Conservation (phyloP, 2,797 vertebrate species). For the Phataginus tetradactyla region DNA sequence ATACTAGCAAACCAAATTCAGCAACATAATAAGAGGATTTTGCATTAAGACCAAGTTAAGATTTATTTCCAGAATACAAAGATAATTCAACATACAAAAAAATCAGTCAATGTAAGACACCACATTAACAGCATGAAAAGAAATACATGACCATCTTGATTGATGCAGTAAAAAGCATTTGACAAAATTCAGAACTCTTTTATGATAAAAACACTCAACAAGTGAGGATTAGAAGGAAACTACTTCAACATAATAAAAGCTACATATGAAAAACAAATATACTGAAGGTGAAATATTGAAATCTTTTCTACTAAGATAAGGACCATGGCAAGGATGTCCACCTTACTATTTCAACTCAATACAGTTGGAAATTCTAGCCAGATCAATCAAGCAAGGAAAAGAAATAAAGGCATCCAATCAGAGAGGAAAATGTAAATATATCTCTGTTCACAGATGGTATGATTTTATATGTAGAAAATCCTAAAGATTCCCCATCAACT, state of each 20-base stretch:
- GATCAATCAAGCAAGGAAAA: neutral
- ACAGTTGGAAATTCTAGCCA: neutral
- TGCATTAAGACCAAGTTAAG: neutral
- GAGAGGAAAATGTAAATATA: neutral
- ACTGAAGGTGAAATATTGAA: neutral
- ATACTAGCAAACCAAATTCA: neutral
- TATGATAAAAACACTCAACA: neutral
- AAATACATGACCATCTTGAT: neutral
- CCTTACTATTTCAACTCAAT: neutral
- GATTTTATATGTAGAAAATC: neutral
- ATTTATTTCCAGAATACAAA: neutral
- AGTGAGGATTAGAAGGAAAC: neutral
- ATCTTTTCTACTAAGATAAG: neutral
- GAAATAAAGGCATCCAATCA: neutral
- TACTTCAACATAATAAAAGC: neutral
- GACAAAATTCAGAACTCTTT: neutral
- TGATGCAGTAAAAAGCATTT: neutral
- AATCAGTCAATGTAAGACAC: neutral
- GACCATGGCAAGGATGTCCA: neutral
- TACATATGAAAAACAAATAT: neutral
- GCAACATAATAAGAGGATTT: neutral
- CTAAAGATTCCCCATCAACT: neutral
- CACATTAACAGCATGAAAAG: neutral
- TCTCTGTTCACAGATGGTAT: neutral
- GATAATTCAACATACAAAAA: neutral